phyloP scores from a whole-genome alignment of 2,113 vertebrate genomes.

The Ageneiosus marmoratus region DNA sequence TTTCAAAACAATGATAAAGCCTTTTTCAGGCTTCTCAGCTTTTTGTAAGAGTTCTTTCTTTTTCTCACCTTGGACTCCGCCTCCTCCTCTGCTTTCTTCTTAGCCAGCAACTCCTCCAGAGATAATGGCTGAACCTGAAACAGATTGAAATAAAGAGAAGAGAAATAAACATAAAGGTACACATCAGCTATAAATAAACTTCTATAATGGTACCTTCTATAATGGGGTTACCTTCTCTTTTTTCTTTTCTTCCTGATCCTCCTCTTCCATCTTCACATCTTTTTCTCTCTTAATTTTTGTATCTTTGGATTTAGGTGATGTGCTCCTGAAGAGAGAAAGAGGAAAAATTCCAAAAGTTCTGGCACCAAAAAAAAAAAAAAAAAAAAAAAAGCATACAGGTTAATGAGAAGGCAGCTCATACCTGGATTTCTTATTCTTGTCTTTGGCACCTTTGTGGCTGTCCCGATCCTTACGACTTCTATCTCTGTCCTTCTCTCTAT shows the following conservation, averaged over 20 bases:
- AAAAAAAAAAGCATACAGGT: neutral
- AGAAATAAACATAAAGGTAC: neutral
- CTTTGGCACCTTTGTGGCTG: conserved; percentile 84
- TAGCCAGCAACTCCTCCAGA: conserved; percentile 93
- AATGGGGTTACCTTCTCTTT: conserved; percentile 77
- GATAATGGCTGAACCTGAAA: conserved; percentile 88
- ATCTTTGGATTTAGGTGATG: conserved; percentile 86
- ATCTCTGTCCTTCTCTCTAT: conserved; percentile 74
- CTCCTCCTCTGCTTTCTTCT: conserved; percentile 96
- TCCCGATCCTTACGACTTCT: conserved; percentile 85
- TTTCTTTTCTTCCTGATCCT: conserved; percentile 83
- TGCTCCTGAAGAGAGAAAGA: conserved; percentile 66
- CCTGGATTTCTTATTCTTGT: conserved; percentile 83
- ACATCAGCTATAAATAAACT: neutral
- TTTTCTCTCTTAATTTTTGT: conserved; percentile 83
- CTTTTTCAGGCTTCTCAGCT: neutral
- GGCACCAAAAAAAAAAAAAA: neutral
- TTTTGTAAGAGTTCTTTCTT: neutral
- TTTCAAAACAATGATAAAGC: neutral
- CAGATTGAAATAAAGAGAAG: neutral
- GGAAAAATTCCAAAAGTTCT: neutral
- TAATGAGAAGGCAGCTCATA: conserved; percentile 48
- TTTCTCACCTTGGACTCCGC: conserved; percentile 89
- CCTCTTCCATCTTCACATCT: conserved; percentile 85
- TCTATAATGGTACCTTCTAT: conserved; percentile 62